Base-by-base conservation (phyloP, 2,888 invertebrate species). In the Conchocele bisecta region DNA sequence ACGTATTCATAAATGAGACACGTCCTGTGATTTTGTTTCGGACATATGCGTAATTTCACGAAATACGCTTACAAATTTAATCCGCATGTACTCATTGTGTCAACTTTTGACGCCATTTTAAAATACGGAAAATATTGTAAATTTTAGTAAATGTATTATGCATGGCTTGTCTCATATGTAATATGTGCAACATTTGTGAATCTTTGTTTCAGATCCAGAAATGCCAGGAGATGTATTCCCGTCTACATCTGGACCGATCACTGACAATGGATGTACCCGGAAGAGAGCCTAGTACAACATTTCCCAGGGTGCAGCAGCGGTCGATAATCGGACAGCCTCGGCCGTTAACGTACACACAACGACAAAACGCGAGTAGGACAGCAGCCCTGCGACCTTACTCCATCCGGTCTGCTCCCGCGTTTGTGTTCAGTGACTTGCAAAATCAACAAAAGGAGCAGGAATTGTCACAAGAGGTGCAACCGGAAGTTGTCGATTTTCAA, bases 181-280 rank as follows among this genome's bases (percentile, higher is more conserved):
- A n/a, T n/a, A n/a, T n/a, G n/a, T n/a, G n/a, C n/a, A n/a, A n/a
- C n/a, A n/a, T n/a, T n/a, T n/a, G n/a, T n/a, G n/a, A n/a, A n/a
- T n/a, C n/a, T 66, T 26, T 56, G 17, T 71, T 75, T 42, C 57
- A 81, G 77, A 75, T 81, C 22, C 57, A 73, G 17, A 70, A 81
- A 26, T 81, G 80, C 46, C 73, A 81, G 33, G 69, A 75, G 37
- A 75, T 78, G 73, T 81, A 71, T 31, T 53, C 60, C 3, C 70
- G 75, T 20, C 64, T 81, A 13, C 58, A 75, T 17, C 56, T 81
- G 13, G 77, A 77, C 39, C 70, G 26, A 46, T 54, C n/a, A n/a
- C n/a, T n/a, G n/a, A n/a, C n/a, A 13, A 44, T 51, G 9, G 54
- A 37, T n/a, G 20, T 48, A 0, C 39, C 44, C 17, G 17, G 54